phyloP scores from a whole-genome alignment of 2,888 invertebrate genomes.

The Macaria notata region DNA sequence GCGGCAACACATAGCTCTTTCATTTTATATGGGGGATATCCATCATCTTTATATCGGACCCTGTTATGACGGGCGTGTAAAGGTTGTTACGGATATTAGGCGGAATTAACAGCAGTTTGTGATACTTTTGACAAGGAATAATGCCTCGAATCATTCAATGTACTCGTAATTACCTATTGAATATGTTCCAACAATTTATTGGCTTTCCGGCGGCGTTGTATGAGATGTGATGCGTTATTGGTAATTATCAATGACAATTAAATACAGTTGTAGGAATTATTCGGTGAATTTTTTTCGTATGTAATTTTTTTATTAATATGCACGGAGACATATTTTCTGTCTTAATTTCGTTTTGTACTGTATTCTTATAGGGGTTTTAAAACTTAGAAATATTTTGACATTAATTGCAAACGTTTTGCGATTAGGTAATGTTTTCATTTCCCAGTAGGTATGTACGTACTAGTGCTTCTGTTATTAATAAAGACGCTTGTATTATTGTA shows the following conservation, averaged over 20 bases:
- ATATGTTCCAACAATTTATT: slow-evolving; percentile 25
- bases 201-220: slow-evolving; percentile 9
- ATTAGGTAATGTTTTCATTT: too few species aligned
- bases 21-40: slow-evolving; percentile 68
- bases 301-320: too few species aligned
- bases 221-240: background rate
- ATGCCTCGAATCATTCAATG: slow-evolving; percentile 58
- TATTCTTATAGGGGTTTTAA: too few species aligned
- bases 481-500: too few species aligned
- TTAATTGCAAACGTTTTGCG: too few species aligned
- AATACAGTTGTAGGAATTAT: too few species aligned
- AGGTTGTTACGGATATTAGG: slow-evolving; percentile 74
- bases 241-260: background rate
- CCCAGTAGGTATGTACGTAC: too few species aligned
- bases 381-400: too few species aligned
- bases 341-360: too few species aligned
- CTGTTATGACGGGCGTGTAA: slow-evolving; percentile 68
- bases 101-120: slow-evolving; percentile 76
- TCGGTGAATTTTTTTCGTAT: too few species aligned
- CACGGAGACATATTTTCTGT: too few species aligned
- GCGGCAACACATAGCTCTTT: slow-evolving; percentile 50
- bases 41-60: slow-evolving; percentile 75
- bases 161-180: slow-evolving; percentile 35
- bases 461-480: too few species aligned
- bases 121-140: slow-evolving; percentile 72